phyloP scores from a whole-genome alignment of 2,113 vertebrate genomes.

The Blennius ocellaris region DNA sequence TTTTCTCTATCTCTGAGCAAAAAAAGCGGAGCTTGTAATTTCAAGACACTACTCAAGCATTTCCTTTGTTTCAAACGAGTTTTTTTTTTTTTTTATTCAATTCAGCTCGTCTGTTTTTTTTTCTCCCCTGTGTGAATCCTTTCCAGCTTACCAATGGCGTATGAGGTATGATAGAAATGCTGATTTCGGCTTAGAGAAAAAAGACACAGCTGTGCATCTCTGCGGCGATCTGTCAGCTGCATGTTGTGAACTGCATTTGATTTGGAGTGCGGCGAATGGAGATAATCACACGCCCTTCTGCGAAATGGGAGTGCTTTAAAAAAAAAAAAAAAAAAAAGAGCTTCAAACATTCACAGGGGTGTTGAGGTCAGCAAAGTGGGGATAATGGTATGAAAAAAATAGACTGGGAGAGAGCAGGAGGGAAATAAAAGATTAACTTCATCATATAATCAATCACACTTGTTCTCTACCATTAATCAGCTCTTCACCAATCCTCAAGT shows the following conservation, averaged over 20 bases:
- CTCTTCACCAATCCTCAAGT: conserved; percentile 54
- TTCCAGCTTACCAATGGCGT: conserved; percentile 17
- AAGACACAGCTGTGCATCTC: conserved; percentile 54
- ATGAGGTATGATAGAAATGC: conserved; percentile 18
- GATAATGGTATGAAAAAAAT: conserved; percentile 34
- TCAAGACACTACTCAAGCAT: conserved; percentile 11
- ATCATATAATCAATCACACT: conserved; percentile 64
- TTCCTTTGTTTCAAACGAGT: conserved; percentile 22
- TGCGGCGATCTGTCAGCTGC: conserved; percentile 17
- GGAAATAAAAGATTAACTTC: conserved; percentile 65
- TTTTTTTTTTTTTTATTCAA: background rate
- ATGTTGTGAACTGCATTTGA: conserved; percentile 39
- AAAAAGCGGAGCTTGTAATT: conserved; percentile 3
- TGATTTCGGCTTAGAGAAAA: conserved; percentile 37
- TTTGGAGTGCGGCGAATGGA: conserved; percentile 39
- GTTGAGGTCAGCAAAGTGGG: conserved; percentile 45
- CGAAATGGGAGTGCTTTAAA: conserved; percentile 25
- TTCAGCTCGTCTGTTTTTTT: conserved; percentile 4
- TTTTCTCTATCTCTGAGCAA: conserved; percentile 4
- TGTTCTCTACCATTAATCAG: conserved; percentile 65
- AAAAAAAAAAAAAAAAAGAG: background rate
- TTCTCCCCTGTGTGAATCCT: background rate
- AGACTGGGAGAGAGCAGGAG: conserved; percentile 13
- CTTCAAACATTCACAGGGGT: conserved; percentile 32
- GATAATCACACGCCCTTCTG: conserved; percentile 45